Evolutionary conservation across 2,888 invertebrate genomes (phyloP), one percentile per base, ranked within the genome.

Genomic region (Drosophila heteroneura): DNA sequence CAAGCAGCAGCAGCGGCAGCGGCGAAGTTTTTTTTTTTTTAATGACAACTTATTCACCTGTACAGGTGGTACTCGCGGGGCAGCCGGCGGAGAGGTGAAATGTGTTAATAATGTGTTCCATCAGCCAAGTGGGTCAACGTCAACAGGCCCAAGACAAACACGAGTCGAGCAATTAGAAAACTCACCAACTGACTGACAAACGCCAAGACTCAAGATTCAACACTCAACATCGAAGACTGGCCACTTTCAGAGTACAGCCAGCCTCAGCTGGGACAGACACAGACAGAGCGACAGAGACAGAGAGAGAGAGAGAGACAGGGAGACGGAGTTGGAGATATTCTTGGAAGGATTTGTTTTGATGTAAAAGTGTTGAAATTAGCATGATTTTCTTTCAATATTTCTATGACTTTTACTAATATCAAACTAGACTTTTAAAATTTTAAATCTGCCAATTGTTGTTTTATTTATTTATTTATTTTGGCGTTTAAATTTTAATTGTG

Each of bases 81-180:
- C 6, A n/a, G 30, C 7, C 26, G 52, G 16, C 14, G 51, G 26
- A 14, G 51, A 82, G 89, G 88, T 88, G 88, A 83, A 82, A 85
- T 89, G 91, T 89, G 89, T 88, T 91, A 89, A 89, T 87, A 85
- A 85, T 69, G 69, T 69, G 78, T 77, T 74, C 89, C 83, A 80
- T 81, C 81, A 83, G 76, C 76, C 66, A 88, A 89, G 83, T 89
- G 88, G 89, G 91, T 91, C 90, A 89, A 70, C 87, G 60, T 74
- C 79, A 74, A 78, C 77, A 70, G 73, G 84, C 77, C 75, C 82
- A 84, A 77, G 69, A 80, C 83, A 85, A 85, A 85, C 59, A 76
- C 63, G 65, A 68, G 76, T 57, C 52, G 68, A 69, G 68, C 76
- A 79, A 79, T 79, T 80, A 76, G 68, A 68, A 73, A 61, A 58